These are phyloP conservation scores for Syrphus vitripennis DNA, from an alignment of 2,888 invertebrate species.

Conservation along the genomic window DNA sequence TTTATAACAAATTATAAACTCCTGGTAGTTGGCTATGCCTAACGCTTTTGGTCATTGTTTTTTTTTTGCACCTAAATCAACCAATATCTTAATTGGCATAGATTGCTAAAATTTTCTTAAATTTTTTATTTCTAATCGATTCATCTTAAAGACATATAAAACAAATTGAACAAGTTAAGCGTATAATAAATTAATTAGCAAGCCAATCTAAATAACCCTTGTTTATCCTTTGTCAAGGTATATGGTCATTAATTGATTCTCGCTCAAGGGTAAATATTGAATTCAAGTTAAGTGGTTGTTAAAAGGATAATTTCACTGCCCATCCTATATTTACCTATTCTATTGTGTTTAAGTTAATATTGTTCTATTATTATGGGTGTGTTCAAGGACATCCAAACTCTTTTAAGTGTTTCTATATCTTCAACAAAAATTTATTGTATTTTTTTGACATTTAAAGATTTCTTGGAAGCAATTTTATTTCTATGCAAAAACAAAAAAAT, in stretches of 20 bases:
- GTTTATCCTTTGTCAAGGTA: neutral
- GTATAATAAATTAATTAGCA: neutral
- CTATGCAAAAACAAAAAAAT: neutral
- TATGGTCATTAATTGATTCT: neutral
- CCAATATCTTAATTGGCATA: no score
- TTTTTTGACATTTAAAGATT: neutral
- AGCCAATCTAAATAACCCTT: neutral
- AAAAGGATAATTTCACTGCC: conserved; percentile 1
- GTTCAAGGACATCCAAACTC: neutral
- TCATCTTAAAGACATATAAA: no score
- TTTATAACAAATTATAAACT: no score
- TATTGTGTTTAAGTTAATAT: neutral
- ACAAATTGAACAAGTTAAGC: no score
- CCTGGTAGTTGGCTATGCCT: no score
- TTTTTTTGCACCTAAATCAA: no score
- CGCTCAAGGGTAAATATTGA: neutral
- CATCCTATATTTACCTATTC: neutral
- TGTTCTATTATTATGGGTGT: no score
- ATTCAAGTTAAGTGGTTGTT: neutral
- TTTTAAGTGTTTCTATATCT: neutral
- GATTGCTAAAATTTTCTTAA: no score
- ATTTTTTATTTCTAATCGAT: no score
- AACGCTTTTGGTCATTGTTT: no score
- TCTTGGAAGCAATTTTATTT: neutral
- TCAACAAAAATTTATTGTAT: neutral